These are phyloP conservation scores for Diploptera punctata DNA, from an alignment of 2,888 invertebrate genomes.

Conservation along the genomic window DNA sequence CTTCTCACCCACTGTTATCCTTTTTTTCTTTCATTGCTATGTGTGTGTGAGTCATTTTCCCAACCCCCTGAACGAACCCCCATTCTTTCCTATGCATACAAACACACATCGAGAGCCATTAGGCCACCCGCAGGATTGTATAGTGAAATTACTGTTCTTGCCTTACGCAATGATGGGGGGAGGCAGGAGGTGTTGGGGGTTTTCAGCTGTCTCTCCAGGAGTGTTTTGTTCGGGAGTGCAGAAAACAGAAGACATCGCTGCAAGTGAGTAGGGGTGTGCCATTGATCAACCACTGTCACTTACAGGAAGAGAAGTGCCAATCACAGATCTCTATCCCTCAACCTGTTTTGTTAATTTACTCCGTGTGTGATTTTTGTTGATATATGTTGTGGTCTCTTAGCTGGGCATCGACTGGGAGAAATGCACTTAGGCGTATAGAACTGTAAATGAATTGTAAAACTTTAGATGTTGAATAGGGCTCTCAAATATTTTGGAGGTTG, in stretches of 20 bases:
- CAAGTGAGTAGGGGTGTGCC: neutral
- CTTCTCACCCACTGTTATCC: conserved; percentile 25
- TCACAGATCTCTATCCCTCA: neutral
- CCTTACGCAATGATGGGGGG: conserved; percentile 26
- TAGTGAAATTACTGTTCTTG: conserved; percentile 37
- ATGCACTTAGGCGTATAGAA: too few relatives aligned
- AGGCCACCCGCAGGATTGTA: conserved; percentile 42
- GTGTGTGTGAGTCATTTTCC: conserved; percentile 40
- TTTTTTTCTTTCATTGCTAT: conserved; percentile 18
- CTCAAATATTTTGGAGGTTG: too few relatives aligned
- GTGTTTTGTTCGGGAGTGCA: conserved; percentile 6
- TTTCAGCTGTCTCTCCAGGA: neutral
- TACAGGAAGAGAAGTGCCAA: conserved; percentile 9
- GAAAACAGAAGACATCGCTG: conserved; percentile 11
- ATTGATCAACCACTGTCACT: conserved; percentile 18
- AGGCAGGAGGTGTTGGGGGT: neutral
- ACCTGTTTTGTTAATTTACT: too few relatives aligned
- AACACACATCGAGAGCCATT: conserved; percentile 41
- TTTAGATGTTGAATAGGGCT: too few relatives aligned
- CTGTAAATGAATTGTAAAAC: too few relatives aligned
- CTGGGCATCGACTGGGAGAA: too few relatives aligned
- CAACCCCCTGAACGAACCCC: conserved; percentile 29
- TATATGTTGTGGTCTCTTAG: too few relatives aligned
- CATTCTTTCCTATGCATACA: conserved; percentile 40
- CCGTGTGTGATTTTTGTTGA: too few relatives aligned